These are phyloP conservation scores for Nymphalis io DNA, from an alignment of 1,140 invertebrate genomes.

Conservation along the genomic window DNA sequence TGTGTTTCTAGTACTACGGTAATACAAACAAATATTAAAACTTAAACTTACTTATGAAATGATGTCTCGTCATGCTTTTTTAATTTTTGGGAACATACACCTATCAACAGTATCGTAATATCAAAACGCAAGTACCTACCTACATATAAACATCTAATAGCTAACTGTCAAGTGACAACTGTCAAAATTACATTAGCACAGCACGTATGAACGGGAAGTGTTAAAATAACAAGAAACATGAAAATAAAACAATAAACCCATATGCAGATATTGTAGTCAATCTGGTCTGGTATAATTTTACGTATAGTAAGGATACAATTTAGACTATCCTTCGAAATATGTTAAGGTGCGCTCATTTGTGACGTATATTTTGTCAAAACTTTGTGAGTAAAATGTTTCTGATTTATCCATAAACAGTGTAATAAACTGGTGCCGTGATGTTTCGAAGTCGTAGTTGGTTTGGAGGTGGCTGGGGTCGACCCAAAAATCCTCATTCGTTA, in stretches of 20 bases:
- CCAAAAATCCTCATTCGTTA: slow-evolving; percentile 97
- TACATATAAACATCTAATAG: not conserved
- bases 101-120: too few relatives aligned
- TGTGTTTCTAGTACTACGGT: too few relatives aligned
- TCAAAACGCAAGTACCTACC: not conserved
- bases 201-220: slow-evolving; percentile 41
- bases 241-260: slow-evolving; percentile 39
- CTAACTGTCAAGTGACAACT: not conserved
- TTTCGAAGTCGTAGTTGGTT: slow-evolving; percentile 94
- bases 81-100: too few relatives aligned
- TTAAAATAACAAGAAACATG: slow-evolving; percentile 38
- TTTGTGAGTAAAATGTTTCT: slow-evolving; percentile 42
- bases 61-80: too few relatives aligned
- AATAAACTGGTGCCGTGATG: slow-evolving; percentile 79
- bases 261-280: slow-evolving; percentile 5
- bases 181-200: slow-evolving; percentile 41
- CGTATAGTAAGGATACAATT: not conserved
- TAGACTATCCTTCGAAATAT: not conserved
- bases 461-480: slow-evolving; percentile 92
- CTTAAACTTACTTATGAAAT: too few relatives aligned
- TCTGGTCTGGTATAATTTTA: not conserved
- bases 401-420: slow-evolving; percentile 43
- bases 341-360: slow-evolving; percentile 44
- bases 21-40: too few relatives aligned
- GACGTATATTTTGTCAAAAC: slow-evolving; percentile 47